phyloP scores from a whole-genome alignment of 2,888 invertebrate species.

The Conomelus anceps region DNA sequence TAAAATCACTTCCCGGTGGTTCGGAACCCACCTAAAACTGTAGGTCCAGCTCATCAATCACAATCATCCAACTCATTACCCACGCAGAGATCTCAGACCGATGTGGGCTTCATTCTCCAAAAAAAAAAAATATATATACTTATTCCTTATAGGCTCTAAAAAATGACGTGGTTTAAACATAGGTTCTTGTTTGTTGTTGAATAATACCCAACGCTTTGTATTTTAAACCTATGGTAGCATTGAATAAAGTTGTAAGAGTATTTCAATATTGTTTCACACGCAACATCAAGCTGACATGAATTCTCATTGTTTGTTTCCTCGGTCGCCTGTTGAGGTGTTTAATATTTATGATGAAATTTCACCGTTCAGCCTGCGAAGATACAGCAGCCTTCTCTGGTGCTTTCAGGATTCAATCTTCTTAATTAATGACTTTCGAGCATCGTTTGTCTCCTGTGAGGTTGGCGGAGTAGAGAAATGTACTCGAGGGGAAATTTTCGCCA shows the following conservation, averaged over 20 bases:
- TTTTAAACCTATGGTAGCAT: not conserved
- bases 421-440: not conserved
- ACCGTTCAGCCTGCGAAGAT: not conserved
- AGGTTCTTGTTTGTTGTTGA: too few species aligned
- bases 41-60: too few species aligned
- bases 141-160: too few species aligned
- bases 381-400: not conserved
- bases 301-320: not conserved
- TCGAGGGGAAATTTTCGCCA: not conserved
- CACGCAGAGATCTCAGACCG: too few species aligned
- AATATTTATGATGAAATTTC: not conserved
- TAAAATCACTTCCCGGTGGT: too few species aligned
- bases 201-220: too few species aligned
- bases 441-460: not conserved
- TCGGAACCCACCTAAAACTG: too few species aligned
- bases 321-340: not conserved
- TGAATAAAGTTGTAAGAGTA: not conserved
- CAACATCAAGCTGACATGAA: not conserved
- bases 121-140: too few species aligned
- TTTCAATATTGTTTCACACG: not conserved
- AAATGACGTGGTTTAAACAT: too few species aligned
- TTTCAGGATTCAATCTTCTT: not conserved
- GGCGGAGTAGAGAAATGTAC: not conserved
- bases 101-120: too few species aligned
- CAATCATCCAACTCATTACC: too few species aligned